A percentile compares a stretch with the other conserved stretches of the same genome.
phyloP scores from a whole-genome alignment of 1,140 invertebrate species.

The Lutraria rhynchaena region DNA sequence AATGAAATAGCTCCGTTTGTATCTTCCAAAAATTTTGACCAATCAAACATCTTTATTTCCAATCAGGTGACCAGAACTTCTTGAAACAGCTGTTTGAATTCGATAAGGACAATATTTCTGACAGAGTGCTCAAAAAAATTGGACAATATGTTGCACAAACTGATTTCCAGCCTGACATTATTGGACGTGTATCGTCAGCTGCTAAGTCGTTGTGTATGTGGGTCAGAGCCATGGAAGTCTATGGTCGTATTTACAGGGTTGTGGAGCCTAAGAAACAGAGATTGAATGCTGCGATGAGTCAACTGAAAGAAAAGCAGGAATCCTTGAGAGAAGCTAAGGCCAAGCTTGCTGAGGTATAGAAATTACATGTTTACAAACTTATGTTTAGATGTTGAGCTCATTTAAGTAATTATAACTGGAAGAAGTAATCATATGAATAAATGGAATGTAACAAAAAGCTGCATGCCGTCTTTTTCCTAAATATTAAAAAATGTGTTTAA shows the following conservation, averaged over 20 bases:
- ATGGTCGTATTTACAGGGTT: conserved; percentile 92
- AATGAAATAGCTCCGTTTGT: too few species aligned
- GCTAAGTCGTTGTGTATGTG: conserved; percentile 93
- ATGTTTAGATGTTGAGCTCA: too few species aligned
- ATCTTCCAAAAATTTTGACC: too few species aligned
- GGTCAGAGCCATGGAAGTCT: conserved; percentile 95
- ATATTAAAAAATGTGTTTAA: too few species aligned
- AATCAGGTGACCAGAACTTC: conserved; percentile 82
- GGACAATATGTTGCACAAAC: conserved; percentile 89
- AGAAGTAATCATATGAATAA: too few species aligned
- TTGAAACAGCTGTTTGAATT: conserved; percentile 89
- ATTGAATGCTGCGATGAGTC: conserved; percentile 87
- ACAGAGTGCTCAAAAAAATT: conserved; percentile 91
- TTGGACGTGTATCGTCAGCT: conserved; percentile 85
- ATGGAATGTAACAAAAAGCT: too few species aligned
- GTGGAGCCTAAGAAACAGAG: conserved; percentile 92
- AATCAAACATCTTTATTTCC: not conserved
- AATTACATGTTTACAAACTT: too few species aligned
- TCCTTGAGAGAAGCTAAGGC: conserved; percentile 88
- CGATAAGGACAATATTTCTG: conserved; percentile 93
- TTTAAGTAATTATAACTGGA: too few species aligned
- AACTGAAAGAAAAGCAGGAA: conserved; percentile 89
- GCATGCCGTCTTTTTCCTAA: too few species aligned
- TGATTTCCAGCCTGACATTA: conserved; percentile 93
- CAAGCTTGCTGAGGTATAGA: conserved; percentile 85